Percentiles rank a stretch among this genome's conserved stretches.
Evolutionary conservation across 2,797 vertebrate genomes (phyloP).

Genomic region (Macropodus opercularis): DNA sequence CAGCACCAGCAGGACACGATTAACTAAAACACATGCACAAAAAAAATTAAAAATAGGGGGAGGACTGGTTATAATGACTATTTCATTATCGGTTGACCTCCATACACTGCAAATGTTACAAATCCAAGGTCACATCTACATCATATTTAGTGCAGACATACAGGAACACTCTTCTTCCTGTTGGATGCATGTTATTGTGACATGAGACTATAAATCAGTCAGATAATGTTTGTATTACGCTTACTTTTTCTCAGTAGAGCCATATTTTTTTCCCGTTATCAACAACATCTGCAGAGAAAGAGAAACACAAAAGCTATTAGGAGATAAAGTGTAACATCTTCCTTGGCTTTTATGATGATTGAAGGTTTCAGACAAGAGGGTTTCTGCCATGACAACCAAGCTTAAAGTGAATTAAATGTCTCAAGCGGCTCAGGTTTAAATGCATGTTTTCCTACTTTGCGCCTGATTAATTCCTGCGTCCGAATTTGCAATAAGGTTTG

Average conservation of each 20-base stretch:
- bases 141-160: neutral
- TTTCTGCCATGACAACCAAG: too few species aligned
- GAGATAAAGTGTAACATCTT: conserved; percentile 10
- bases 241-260: conserved; percentile 78
- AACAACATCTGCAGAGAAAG: conserved; percentile 52
- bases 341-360: conserved; percentile 4
- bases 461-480: too few species aligned
- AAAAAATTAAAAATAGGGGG: neutral
- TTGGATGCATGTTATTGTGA: neutral
- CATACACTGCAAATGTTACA: too few species aligned
- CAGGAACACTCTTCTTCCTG: neutral
- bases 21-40: conserved; percentile 84
- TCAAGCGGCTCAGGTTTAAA: too few species aligned
- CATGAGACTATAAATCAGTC: neutral
- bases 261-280: conserved; percentile 67
- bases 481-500: too few species aligned
- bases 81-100: neutral
- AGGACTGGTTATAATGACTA: neutral
- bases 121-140: too few species aligned
- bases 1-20: conserved; percentile 87
- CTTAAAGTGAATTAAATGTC: neutral
- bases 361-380: neutral
- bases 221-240: conserved; percentile 26
- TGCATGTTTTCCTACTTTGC: too few species aligned
- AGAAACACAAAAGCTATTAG: neutral